These are phyloP conservation scores for Sebastes minor DNA, from an alignment of 2,797 vertebrate species.

Conservation along the genomic window DNA sequence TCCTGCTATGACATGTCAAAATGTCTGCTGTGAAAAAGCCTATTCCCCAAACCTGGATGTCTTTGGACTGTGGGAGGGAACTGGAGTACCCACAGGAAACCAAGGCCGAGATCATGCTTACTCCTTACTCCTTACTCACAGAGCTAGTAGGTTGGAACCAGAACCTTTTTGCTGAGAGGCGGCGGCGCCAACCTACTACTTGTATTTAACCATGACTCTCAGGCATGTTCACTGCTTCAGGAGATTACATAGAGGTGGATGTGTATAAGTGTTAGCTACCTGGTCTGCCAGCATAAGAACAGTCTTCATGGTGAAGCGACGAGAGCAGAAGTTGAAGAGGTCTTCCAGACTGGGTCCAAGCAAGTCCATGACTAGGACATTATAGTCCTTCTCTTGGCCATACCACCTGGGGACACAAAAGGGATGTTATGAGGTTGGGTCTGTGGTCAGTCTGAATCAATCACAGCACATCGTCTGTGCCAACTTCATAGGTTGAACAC, in stretches of 20 bases:
- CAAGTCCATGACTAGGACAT: slow-evolving; percentile 99
- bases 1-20: neutral
- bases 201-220: neutral
- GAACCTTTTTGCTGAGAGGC: neutral
- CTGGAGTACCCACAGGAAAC: neutral
- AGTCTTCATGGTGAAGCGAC: slow-evolving; percentile 99
- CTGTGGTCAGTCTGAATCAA: neutral
- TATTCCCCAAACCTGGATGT: neutral
- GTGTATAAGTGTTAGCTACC: slow-evolving; percentile 75
- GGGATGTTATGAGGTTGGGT: neutral
- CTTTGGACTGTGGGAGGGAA: neutral
- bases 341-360: slow-evolving; percentile 98
- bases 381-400: slow-evolving; percentile 99
- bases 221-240: neutral
- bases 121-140: neutral
- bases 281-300: slow-evolving; percentile 99
- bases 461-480: neutral
- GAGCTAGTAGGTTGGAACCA: neutral
- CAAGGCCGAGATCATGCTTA: neutral
- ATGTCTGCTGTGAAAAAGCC: neutral
- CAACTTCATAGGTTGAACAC: neutral
- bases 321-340: slow-evolving; percentile 99
- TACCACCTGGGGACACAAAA: slow-evolving; percentile 89
- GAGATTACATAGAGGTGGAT: neutral
- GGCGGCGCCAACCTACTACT: neutral